Evolutionary conservation across 2,888 invertebrate species (phyloP).

Genomic region (Crepidodera aurea): DNA sequence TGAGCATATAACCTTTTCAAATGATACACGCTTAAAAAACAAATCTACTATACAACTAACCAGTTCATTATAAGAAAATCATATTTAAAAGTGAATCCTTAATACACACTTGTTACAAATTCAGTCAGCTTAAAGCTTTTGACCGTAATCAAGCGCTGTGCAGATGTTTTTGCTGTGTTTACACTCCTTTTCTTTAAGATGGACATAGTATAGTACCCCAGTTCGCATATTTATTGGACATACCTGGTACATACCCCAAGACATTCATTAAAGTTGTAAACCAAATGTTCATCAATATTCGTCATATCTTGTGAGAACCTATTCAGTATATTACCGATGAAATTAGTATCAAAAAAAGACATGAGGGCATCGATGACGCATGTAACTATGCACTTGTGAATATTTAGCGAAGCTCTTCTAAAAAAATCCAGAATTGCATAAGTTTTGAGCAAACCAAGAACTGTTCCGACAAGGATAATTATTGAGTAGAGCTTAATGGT

Average conservation of each 20-base stretch:
- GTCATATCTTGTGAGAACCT: conserved; percentile 52
- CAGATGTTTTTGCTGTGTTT: too few relatives aligned
- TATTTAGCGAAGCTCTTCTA: conserved; percentile 70
- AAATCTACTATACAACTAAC: too few relatives aligned
- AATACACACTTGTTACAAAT: too few relatives aligned
- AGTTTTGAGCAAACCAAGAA: conserved; percentile 33
- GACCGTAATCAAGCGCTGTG: too few relatives aligned
- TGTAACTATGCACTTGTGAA: conserved; percentile 48
- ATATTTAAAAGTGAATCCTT: too few relatives aligned
- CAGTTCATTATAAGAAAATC: too few relatives aligned
- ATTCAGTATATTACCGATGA: conserved; percentile 52
- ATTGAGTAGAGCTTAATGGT: conserved; percentile 39
- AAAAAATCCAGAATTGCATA: conserved; percentile 76
- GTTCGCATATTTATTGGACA: too few relatives aligned
- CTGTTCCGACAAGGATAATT: conserved; percentile 32
- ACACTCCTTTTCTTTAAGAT: too few relatives aligned
- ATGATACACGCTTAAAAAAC: too few relatives aligned
- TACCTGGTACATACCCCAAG: conserved; percentile 44
- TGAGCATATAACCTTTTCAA: too few relatives aligned
- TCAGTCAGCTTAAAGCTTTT: too few relatives aligned
- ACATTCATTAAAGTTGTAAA: conserved; percentile 42
- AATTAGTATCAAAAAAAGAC: conserved; percentile 51
- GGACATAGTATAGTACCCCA: too few relatives aligned
- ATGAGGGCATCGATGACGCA: conserved; percentile 48
- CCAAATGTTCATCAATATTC: conserved; percentile 49